Conservation (phyloP, 2,113 vertebrate genomes). For the Campylomormyrus tamandua region DNA sequence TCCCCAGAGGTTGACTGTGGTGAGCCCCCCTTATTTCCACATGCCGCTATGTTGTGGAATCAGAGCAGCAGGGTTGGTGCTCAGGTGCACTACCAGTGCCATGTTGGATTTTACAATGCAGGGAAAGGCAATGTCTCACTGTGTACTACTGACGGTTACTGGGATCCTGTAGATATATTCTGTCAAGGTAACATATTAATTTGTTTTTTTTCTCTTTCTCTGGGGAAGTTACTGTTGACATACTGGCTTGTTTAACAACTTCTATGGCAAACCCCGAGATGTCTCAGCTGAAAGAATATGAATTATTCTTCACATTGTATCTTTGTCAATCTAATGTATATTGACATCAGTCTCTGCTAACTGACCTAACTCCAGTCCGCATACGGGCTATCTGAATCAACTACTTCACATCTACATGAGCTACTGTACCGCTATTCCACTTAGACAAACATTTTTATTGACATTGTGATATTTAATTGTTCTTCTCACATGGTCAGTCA, state of each 20-base stretch:
- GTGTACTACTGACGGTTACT: slow-evolving; percentile 43
- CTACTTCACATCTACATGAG: too few relatives aligned
- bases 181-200: slow-evolving; percentile 51
- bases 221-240: not conserved
- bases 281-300: not conserved
- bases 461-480: too few relatives aligned
- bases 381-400: too few relatives aligned
- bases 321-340: too few relatives aligned
- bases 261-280: too few relatives aligned
- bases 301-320: not conserved
- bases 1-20: slow-evolving; percentile 59
- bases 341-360: too few relatives aligned
- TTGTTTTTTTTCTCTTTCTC: not conserved
- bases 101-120: slow-evolving; percentile 47
- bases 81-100: slow-evolving; percentile 51
- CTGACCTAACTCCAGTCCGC: too few relatives aligned
- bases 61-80: slow-evolving; percentile 42
- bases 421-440: not conserved
- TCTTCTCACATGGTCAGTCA: too few relatives aligned
- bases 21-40: slow-evolving; percentile 44
- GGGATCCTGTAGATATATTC: slow-evolving; percentile 44
- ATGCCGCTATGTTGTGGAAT: slow-evolving; percentile 49
- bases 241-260: too few relatives aligned
- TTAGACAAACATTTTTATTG: too few relatives aligned
- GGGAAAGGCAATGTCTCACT: slow-evolving; percentile 50